These are phyloP conservation scores for Salvator merianae DNA, from an alignment of 2,113 vertebrate species.

Conservation along the genomic window DNA sequence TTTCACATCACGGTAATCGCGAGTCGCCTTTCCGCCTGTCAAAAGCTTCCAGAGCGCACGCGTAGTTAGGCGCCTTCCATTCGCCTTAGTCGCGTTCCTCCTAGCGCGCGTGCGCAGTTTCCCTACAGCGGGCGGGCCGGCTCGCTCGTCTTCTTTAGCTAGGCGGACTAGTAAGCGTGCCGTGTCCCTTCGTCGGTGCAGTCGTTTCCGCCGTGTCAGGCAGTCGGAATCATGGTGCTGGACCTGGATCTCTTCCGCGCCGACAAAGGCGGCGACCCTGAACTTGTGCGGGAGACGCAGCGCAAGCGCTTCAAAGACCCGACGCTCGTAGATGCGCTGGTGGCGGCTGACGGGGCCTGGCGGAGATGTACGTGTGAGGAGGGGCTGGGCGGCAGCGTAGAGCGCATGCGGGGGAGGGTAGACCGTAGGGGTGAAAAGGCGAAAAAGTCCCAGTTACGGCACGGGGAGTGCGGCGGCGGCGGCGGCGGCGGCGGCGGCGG, in stretches of 20 bases:
- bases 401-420: constrained; percentile 74
- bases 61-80: neutral
- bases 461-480: neutral
- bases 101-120: neutral
- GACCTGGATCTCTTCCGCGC: constrained; percentile 91
- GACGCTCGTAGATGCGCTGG: constrained; percentile 87
- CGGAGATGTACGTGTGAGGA: constrained; percentile 85
- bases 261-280: constrained; percentile 93
- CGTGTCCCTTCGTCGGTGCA: no score
- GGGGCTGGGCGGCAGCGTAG: no score
- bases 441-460: neutral
- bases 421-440: constrained; percentile 80
- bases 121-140: no score
- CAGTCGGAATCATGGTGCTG: constrained; percentile 82
- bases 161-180: no score
- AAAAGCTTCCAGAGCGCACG: neutral
- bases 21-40: fast-evolving
- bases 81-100: no score
- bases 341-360: constrained; percentile 89
- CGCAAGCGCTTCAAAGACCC: constrained; percentile 93
- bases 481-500: neutral
- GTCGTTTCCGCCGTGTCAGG: no score
- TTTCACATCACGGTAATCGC: neutral
- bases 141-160: neutral
- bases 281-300: constrained; percentile 84